A percentile compares a stretch with the other conserved stretches of the same genome.
Evolutionary conservation across 2,113 vertebrate species (phyloP).

Genomic region (Oryzias woworae): DNA sequence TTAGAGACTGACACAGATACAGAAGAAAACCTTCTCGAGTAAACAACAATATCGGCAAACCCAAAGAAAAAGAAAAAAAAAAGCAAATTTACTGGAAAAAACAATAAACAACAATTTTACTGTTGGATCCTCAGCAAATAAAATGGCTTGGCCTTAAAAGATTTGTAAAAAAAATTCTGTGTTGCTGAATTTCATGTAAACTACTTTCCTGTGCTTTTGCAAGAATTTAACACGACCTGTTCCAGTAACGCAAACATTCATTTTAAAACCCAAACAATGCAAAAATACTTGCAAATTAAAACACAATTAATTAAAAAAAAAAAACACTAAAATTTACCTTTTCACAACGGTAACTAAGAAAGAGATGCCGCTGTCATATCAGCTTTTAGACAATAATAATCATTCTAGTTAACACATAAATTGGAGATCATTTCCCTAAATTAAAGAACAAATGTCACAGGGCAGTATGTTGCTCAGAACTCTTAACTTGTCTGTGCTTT

Average conservation of each 20-base stretch:
- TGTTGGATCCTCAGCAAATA: conserved; percentile 40
- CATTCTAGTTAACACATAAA: conserved; percentile 35
- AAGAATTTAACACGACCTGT: conserved; percentile 54
- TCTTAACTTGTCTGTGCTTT: conserved; percentile 53
- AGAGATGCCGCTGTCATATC: conserved; percentile 44
- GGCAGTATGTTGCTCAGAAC: conserved; percentile 65
- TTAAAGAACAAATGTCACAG: conserved; percentile 37
- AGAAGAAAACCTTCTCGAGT: conserved; percentile 57
- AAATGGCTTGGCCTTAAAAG: conserved; percentile 34
- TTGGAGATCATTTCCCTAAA: conserved; percentile 16
- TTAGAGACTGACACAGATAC: conserved; percentile 71
- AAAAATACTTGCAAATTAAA: conserved; percentile 24
- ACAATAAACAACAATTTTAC: conserved; percentile 52
- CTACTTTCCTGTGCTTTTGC: conserved; percentile 24
- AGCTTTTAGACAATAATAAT: conserved; percentile 10
- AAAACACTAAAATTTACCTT: conserved; percentile 25
- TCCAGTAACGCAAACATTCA: conserved; percentile 27
- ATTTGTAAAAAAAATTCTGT: conserved; percentile 12
- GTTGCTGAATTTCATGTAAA: conserved; percentile 43
- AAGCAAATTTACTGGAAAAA: conserved; percentile 23
- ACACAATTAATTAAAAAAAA: conserved; percentile 31
- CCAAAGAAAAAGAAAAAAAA: conserved; percentile 46
- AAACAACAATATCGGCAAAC: conserved; percentile 62
- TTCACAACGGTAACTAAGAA: conserved; percentile 36
- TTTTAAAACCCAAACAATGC: conserved; percentile 41